Evolutionary conservation across 2,888 invertebrate species (phyloP).

Genomic region (Ptychoptera contaminata): DNA sequence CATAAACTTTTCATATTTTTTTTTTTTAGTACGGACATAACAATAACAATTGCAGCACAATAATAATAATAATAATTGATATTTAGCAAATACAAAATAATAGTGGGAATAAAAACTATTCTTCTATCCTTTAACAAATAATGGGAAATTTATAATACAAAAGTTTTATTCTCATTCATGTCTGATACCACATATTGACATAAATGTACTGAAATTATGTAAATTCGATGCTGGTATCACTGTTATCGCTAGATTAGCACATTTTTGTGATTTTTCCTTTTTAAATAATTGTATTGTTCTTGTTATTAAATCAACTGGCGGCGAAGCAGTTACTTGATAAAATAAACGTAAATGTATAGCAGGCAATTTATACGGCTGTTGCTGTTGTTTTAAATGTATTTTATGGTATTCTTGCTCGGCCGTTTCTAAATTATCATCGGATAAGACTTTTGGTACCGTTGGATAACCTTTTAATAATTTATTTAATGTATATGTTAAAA

Average conservation of each 20-base stretch:
- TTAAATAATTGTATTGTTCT: constrained; percentile 29
- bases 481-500: constrained; percentile 37
- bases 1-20: too few relatives aligned
- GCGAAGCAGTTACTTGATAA: constrained; percentile 48
- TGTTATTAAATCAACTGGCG: constrained; percentile 31
- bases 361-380: constrained; percentile 25
- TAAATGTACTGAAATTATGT: constrained; percentile 65
- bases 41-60: too few relatives aligned
- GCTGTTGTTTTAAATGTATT: too few relatives aligned
- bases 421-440: constrained; percentile 30
- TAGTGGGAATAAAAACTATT: too few relatives aligned
- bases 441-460: constrained; percentile 23
- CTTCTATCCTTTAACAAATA: too few relatives aligned
- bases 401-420: too few relatives aligned
- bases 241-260: constrained; percentile 46
- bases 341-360: constrained; percentile 64
- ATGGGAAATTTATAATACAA: too few relatives aligned
- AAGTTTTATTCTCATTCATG: constrained; percentile 37
- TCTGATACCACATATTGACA: constrained; percentile 68
- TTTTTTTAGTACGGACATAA: too few relatives aligned
- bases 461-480: constrained; percentile 34
- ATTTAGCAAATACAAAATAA: too few relatives aligned
- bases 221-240: constrained; percentile 65
- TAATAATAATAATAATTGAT: too few relatives aligned
- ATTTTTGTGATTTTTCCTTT: constrained; percentile 11